Conservation (phyloP, 2,797 vertebrate species). For the Myotis pilosus region DNA sequence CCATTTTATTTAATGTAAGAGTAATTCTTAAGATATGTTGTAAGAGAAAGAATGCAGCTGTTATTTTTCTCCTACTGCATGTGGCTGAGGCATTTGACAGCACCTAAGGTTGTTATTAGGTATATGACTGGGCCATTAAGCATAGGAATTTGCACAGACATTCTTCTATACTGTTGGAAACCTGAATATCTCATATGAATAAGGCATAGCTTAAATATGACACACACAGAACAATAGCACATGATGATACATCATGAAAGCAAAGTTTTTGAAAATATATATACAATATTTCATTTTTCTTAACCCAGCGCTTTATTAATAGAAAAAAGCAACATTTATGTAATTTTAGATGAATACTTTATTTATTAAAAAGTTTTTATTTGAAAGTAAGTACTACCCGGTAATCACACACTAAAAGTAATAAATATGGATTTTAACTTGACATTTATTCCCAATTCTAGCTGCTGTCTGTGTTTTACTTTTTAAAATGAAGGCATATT, state of each 20-base stretch:
- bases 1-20: not conserved
- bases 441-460: not conserved
- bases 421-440: conserved; percentile 35
- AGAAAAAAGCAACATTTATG: not conserved
- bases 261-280: not conserved
- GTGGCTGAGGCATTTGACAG: not conserved
- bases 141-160: not conserved
- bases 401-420: not conserved
- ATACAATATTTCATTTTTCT: conserved; percentile 11
- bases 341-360: not conserved
- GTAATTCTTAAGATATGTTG: not conserved
- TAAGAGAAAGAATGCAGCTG: not conserved
- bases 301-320: conserved; percentile 14
- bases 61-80: not conserved
- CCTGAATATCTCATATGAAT: not conserved
- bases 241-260: conserved; percentile 4
- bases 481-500: not conserved
- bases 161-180: not conserved
- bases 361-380: not conserved
- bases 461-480: not conserved
- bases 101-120: not conserved
- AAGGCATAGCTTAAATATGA: not conserved
- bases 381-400: not conserved
- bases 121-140: not conserved
- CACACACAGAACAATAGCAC: conserved; percentile 10